A percentile compares a stretch with the other conserved stretches of the same genome.
These are phyloP conservation scores for Dynastes grantii DNA, from an alignment of 2,888 invertebrate genomes.

Conservation along the genomic window DNA sequence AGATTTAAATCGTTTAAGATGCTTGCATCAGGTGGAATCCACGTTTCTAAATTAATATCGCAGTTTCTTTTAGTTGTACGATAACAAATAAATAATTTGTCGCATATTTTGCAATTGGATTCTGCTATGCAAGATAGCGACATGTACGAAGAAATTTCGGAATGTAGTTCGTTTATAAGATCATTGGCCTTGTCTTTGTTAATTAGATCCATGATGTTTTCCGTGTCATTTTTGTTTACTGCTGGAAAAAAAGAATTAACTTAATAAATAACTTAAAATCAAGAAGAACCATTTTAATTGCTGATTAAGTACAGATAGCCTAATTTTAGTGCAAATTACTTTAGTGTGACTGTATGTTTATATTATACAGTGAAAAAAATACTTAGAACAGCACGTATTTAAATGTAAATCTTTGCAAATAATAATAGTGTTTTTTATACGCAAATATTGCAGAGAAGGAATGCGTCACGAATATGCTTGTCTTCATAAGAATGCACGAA, in stretches of 20 bases:
- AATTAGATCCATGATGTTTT: conserved; percentile 13
- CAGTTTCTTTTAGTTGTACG: conserved; percentile 47
- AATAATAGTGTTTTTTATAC: no score
- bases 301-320: no score
- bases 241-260: conserved; percentile 16
- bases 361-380: no score
- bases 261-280: not conserved
- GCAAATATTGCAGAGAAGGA: no score
- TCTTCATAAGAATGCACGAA: no score
- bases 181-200: conserved; percentile 66
- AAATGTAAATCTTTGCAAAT: no score
- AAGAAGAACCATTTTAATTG: no score
- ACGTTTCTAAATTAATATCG: conserved; percentile 50
- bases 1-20: conserved; percentile 60
- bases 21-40: conserved; percentile 57
- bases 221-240: not conserved
- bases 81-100: conserved; percentile 70
- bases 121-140: conserved; percentile 56
- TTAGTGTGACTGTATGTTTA: no score
- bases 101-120: conserved; percentile 71
- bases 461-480: no score
- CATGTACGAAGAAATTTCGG: conserved; percentile 67
- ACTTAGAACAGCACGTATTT: no score
- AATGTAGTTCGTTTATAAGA: conserved; percentile 71
- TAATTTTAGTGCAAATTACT: no score